Evolutionary conservation across 2,888 invertebrate genomes (phyloP), one percentile per base, ranked within the genome.

Genomic region (Lamellibrachia columna): DNA sequence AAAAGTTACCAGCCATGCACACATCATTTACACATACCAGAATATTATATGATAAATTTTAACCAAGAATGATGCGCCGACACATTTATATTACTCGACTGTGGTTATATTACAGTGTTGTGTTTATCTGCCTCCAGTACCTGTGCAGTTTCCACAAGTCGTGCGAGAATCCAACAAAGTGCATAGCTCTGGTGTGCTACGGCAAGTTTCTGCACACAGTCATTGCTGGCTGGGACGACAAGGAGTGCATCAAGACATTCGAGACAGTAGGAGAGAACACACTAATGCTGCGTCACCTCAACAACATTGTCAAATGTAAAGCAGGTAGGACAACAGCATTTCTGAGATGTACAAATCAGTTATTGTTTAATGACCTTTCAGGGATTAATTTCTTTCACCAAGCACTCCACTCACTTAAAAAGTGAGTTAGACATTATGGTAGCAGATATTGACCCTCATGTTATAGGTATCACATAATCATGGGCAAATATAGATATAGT

Each of bases 211-310:
- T 96, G 6, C 96, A 96, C 93, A 96, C 96, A 22, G 95, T 96
- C 52, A 96, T 96, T 91, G 96, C 96, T 93, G 96, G 96, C 3
- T 96, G 96, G 96, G 96, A 96, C 94, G 96, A 96, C 93, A 95
- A 95, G 92, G 96, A 96, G 93, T 96, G 96, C 94, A 94, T 95
- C 52, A 94, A 95, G 92, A 95, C 96, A 0, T 96, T 95, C 93
- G 95, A 96, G 55, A 94, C 95, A 7, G 94, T 96, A 40, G 95
- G 95, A 91, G 91, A 93, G 40, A 93, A 95, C 93, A 95, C 95
- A 28, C 94, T 93, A 90, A 95, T 96, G 90, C 93, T 95, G 90
- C 96, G 95, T 94, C 94, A 95, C 93, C 94, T 96, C 52, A 94
- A 95, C 52, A 94, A 94, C 60, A 94, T 96, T 52, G 94, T 96